These are phyloP conservation scores for Oncorhynchus kisutch DNA, from an alignment of 2,113 vertebrate genomes.

Conservation along the genomic window DNA sequence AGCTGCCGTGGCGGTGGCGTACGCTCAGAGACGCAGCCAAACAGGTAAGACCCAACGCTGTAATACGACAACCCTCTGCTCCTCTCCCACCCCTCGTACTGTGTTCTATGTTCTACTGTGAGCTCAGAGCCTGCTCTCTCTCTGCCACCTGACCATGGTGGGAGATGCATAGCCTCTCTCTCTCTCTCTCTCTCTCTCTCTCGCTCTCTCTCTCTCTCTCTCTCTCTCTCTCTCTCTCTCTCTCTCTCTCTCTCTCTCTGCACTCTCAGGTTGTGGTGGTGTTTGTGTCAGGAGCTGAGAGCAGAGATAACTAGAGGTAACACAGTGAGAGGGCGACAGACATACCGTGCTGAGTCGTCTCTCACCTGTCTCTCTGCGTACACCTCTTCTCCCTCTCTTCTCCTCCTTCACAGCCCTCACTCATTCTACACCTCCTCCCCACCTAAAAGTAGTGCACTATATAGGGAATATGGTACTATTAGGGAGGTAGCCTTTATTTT, in stretches of 20 bases:
- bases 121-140: too few species aligned
- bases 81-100: neutral
- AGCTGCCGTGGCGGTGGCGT: constrained; percentile 85
- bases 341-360: neutral
- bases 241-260: too few species aligned
- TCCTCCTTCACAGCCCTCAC: too few species aligned
- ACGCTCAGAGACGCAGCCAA: constrained; percentile 88
- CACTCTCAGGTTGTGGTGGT: neutral
- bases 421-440: neutral
- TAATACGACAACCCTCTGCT: constrained; percentile 1
- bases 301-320: neutral
- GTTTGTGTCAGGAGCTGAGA: neutral
- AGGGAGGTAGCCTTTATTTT: neutral
- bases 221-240: neutral
- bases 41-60: constrained; percentile 83
- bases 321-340: too few species aligned
- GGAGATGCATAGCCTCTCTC: neutral
- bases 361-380: neutral
- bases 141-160: too few species aligned
- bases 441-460: too few species aligned
- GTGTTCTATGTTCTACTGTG: neutral
- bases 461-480: neutral
- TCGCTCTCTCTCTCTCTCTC: too few species aligned
- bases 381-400: neutral
- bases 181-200: too few species aligned